phyloP scores from a whole-genome alignment of 2,113 vertebrate genomes.

The Podarcis raffonei region DNA sequence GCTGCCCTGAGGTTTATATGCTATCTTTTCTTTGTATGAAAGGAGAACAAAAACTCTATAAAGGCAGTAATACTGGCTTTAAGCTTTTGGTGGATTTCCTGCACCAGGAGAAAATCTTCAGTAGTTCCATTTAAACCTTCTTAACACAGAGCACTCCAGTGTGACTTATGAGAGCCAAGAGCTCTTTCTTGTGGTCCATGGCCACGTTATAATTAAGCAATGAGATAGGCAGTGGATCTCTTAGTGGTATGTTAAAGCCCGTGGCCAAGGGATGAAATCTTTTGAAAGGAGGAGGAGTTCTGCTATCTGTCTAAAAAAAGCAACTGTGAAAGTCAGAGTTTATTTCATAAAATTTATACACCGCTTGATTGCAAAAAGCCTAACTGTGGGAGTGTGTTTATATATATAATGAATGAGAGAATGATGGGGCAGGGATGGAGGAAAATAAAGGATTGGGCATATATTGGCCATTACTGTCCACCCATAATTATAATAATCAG shows the following conservation, averaged over 20 bases:
- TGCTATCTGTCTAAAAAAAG: background rate
- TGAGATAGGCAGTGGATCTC: background rate
- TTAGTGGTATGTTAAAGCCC: background rate
- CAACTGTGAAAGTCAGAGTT: background rate
- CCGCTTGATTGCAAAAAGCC: too few relatives aligned
- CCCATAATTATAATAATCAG: slow-evolving; percentile 13
- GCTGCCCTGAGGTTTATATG: background rate
- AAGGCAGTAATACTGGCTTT: background rate
- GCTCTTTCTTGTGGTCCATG: background rate
- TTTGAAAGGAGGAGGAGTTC: background rate
- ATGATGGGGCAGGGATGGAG: background rate
- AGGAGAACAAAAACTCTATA: background rate
- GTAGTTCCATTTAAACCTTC: background rate
- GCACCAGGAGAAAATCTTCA: background rate
- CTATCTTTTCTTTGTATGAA: background rate
- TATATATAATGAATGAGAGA: background rate
- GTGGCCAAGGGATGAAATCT: background rate
- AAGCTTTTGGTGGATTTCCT: background rate
- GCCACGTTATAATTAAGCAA: background rate
- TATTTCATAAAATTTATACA: too few relatives aligned
- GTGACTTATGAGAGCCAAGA: slow-evolving; percentile 4
- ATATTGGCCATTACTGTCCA: slow-evolving; percentile 25
- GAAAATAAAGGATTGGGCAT: background rate
- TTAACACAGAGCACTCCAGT: background rate
- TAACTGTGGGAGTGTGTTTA: background rate